Percentiles rank a stretch among this genome's conserved stretches.
phyloP scores from a whole-genome alignment of 1,140 invertebrate species.

The Bombus fervidus region DNA sequence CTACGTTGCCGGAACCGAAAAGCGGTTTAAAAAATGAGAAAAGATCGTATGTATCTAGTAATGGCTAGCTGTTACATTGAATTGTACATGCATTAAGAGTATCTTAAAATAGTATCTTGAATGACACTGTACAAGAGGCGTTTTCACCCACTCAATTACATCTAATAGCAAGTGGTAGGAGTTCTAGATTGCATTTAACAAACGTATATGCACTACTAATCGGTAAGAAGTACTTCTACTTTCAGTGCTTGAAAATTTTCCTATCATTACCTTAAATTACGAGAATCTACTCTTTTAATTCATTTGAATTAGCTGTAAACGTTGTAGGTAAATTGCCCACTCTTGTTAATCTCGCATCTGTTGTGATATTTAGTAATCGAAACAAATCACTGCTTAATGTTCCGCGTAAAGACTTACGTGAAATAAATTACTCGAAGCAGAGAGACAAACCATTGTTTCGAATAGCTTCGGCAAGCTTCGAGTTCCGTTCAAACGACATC shows the following conservation, averaged over 20 bases:
- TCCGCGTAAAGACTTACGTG: no score
- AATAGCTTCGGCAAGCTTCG: no score
- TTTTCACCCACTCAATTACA: constrained; percentile 23
- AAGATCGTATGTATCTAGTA: background rate
- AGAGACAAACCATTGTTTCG: background rate
- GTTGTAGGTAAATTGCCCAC: no score
- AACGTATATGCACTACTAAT: background rate
- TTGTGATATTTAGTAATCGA: background rate
- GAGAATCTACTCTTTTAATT: no score
- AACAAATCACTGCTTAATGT: background rate
- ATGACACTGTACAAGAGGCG: constrained; percentile 9
- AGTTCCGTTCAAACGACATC: background rate
- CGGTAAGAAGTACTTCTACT: no score
- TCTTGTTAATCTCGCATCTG: no score
- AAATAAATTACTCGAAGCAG: background rate
- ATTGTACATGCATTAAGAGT: constrained; percentile 8
- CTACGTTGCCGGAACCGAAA: constrained; percentile 7
- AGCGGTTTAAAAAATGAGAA: background rate
- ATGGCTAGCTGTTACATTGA: constrained; percentile 3
- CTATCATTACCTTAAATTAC: no score
- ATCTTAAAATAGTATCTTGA: constrained; percentile 23
- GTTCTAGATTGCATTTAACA: constrained; percentile 14
- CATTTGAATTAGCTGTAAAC: no score
- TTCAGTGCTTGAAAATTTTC: no score
- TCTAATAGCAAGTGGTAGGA: background rate